Evolutionary conservation across 2,113 vertebrate genomes (phyloP), one percentile per base, ranked within the genome.

Genomic region (Patagioenas fasciata): DNA sequence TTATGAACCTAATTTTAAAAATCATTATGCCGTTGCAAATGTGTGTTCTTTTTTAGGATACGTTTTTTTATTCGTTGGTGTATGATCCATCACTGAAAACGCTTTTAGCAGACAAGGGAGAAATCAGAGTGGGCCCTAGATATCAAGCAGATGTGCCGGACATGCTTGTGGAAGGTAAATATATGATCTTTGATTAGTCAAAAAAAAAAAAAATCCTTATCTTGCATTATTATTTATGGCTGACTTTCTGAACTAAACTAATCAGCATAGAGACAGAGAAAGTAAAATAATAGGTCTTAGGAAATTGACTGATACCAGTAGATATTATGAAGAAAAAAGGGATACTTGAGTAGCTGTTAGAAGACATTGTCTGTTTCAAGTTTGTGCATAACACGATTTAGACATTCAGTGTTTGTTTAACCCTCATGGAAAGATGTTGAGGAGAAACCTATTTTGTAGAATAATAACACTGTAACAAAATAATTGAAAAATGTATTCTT

Each of bases 101-200:
- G 1, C 98, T 99, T 51, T 96, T 99, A 96, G 99, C 99, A 32
- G 99, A 99, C 97, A 99, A 99, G 95, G 99, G 99, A 62, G 99
- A 99, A 97, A 99, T 99, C 95, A 97, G 99, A 97, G 99, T 99
- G 94, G 99, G 99, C n/a, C 99, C 99, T 28, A 98, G 99, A 87
- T 99, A 99, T 89, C 99, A 99, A 97, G 99, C 99, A 95, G 99
- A 99, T 93, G 99, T 99, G 96, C 99, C 99, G 92, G 99, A 99
- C 80, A 99, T 99, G 99, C 98, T 99, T 82, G 97, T 97, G 95
- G 99, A 99, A 97, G 99, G 99, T 99, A 96, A 97, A 95, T 57
- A 89, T 50, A 26, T 94, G 28, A 56, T 67, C 13, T 86, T 79
- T 42, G 47, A 50, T 64, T 26, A 64, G 5, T 75, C 6, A 32